phyloP scores from a whole-genome alignment of 1,140 invertebrate genomes.

The Protaetia brevitarsis region DNA sequence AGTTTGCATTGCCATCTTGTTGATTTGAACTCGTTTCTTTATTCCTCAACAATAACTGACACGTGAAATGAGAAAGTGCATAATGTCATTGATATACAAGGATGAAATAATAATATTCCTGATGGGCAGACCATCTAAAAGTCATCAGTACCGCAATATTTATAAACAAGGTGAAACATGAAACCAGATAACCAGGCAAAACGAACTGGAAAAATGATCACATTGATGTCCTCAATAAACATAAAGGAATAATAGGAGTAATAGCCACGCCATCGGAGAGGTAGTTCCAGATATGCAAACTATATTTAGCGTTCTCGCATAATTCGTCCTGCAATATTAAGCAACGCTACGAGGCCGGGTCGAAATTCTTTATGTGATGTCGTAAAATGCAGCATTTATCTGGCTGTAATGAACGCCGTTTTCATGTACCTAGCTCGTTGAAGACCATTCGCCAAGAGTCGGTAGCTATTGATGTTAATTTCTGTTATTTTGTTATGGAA shows the following conservation, averaged over 20 bases:
- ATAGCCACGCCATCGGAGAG: not conserved
- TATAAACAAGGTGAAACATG: constrained; percentile 14
- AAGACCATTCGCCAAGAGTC: no score
- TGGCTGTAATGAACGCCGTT: constrained; percentile 2
- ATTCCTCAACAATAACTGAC: no score
- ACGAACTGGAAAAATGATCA: constrained; percentile 14
- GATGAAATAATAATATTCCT: constrained; percentile 12
- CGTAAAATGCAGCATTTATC: constrained; percentile 10
- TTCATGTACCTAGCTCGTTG: no score
- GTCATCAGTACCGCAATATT: not conserved
- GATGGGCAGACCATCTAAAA: not conserved
- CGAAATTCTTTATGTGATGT: constrained; percentile 6
- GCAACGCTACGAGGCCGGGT: not conserved
- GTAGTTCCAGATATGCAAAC: constrained; percentile 11
- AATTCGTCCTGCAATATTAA: not conserved
- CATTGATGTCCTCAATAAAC: constrained; percentile 8
- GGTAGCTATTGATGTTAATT: no score
- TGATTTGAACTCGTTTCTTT: no score
- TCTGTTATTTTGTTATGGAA: no score
- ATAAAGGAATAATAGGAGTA: constrained; percentile 15
- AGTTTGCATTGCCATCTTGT: no score
- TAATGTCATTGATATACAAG: not conserved
- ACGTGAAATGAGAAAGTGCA: not conserved
- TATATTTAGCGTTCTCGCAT: not conserved
- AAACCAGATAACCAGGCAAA: not conserved